phyloP scores from a whole-genome alignment of 2,797 vertebrate genomes.

The Crenichthys baileyi region DNA sequence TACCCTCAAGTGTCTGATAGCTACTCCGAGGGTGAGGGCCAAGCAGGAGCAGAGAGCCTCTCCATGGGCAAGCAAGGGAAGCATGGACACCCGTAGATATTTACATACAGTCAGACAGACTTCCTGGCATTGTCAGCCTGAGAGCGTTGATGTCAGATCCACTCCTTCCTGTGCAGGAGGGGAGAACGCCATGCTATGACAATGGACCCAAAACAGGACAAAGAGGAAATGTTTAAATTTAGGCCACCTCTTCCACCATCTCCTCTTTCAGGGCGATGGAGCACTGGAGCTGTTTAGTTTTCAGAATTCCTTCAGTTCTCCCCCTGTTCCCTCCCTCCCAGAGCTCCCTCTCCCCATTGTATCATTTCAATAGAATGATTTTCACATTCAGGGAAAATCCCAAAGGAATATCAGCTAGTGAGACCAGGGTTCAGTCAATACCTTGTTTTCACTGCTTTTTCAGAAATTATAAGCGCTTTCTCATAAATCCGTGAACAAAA shows the following conservation, averaged over 20 bases:
- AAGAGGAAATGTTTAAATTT: conserved; percentile 86
- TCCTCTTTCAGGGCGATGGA: conserved; percentile 70
- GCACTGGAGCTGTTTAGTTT: conserved; percentile 71
- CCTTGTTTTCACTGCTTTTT: conserved; percentile 65
- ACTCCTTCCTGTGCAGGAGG: conserved; percentile 85
- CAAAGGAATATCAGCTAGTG: conserved; percentile 73
- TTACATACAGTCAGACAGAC: conserved; percentile 85
- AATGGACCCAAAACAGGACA: conserved; percentile 84
- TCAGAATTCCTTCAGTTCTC: conserved; percentile 71
- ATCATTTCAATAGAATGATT: conserved; percentile 80
- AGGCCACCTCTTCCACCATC: conserved; percentile 75
- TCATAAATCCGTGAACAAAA: conserved; percentile 4
- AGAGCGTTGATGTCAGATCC: conserved; percentile 85
- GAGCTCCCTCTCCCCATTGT: conserved; percentile 77
- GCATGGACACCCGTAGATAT: conserved; percentile 80
- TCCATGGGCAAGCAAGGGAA: conserved; percentile 72
- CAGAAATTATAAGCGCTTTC: conserved; percentile 49
- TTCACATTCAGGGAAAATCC: conserved; percentile 80
- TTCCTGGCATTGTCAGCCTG: conserved; percentile 84
- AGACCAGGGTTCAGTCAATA: conserved; percentile 80
- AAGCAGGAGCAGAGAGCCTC: conserved; percentile 42
- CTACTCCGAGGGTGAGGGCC: conserved; percentile 24
- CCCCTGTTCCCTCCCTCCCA: conserved; percentile 33
- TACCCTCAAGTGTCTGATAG: conserved; percentile 32
- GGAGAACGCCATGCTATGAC: conserved; percentile 79